Evolutionary conservation across 2,888 invertebrate species (phyloP).

Genomic region (Dryadula phaetusa): DNA sequence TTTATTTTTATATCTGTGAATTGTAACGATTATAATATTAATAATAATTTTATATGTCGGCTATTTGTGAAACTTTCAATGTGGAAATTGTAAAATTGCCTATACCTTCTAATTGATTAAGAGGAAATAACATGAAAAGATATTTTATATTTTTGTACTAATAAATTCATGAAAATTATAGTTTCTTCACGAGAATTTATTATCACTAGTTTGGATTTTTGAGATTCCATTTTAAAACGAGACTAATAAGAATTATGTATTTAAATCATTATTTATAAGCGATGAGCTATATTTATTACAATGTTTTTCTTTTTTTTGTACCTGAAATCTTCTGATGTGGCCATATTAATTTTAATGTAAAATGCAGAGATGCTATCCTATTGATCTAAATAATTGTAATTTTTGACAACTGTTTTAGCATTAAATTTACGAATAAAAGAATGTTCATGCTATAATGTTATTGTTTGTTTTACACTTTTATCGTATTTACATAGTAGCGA

Average conservation of each 20-base stretch:
- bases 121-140: slow-evolving; percentile 60
- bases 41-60: slow-evolving; percentile 29
- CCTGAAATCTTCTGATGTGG: slow-evolving; percentile 82
- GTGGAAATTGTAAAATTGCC: slow-evolving; percentile 16
- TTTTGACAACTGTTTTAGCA: slow-evolving; percentile 76
- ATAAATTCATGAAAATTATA: slow-evolving; percentile 63
- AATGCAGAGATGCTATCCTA: slow-evolving; percentile 61
- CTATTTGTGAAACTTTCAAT: slow-evolving; percentile 27
- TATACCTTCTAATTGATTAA: slow-evolving; percentile 43
- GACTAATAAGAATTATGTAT: slow-evolving; percentile 76
- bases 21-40: slow-evolving; percentile 54
- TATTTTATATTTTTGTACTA: slow-evolving; percentile 56
- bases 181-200: slow-evolving; percentile 32
- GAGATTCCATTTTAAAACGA: slow-evolving; percentile 73
- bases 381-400: slow-evolving; percentile 67
- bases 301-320: slow-evolving; percentile 74
- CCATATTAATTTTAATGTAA: slow-evolving; percentile 76
- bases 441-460: slow-evolving; percentile 67
- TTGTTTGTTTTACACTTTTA: slow-evolving; percentile 47
- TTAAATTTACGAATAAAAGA: slow-evolving; percentile 77
- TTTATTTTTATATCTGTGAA: slow-evolving; percentile 56
- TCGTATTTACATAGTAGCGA: background rate
- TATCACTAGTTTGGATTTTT: slow-evolving; percentile 60
- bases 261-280: slow-evolving; percentile 77
- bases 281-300: slow-evolving; percentile 71